Evolutionary conservation across 2,888 invertebrate species (phyloP).

Genomic region (Nezara viridula): DNA sequence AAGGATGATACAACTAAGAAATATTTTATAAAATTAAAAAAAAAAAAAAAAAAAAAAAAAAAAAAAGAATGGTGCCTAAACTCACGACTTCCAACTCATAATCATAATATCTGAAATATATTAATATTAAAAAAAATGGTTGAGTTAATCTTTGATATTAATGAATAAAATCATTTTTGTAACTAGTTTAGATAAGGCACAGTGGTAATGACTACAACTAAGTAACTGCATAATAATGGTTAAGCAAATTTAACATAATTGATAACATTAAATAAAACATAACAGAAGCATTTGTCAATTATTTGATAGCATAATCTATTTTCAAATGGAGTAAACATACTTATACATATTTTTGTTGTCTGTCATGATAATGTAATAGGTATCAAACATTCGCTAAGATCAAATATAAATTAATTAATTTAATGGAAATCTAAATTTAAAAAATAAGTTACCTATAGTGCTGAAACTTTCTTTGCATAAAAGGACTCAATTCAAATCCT

Average conservation of each 20-base stretch:
- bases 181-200: conserved; percentile 17
- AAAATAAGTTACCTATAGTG: no score
- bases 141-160: not conserved
- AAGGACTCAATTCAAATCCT: no score
- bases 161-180: not conserved
- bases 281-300: not conserved
- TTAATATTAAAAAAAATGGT: not conserved
- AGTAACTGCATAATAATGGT: not conserved
- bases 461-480: no score
- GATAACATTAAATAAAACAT: not conserved
- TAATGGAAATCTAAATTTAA: no score
- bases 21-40: not conserved
- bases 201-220: not conserved
- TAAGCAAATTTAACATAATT: not conserved
- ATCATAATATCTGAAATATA: not conserved
- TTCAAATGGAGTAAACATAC: no score
- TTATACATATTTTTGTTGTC: no score
- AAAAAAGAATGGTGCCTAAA: not conserved
- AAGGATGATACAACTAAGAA: not conserved
- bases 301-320: no score
- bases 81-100: not conserved
- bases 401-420: no score
- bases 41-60: no score
- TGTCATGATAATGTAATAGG: no score
- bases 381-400: no score